Percentiles rank a stretch among this genome's conserved stretches.
phyloP scores from a whole-genome alignment of 2,888 invertebrate genomes.

The Pollenia labialis region DNA sequence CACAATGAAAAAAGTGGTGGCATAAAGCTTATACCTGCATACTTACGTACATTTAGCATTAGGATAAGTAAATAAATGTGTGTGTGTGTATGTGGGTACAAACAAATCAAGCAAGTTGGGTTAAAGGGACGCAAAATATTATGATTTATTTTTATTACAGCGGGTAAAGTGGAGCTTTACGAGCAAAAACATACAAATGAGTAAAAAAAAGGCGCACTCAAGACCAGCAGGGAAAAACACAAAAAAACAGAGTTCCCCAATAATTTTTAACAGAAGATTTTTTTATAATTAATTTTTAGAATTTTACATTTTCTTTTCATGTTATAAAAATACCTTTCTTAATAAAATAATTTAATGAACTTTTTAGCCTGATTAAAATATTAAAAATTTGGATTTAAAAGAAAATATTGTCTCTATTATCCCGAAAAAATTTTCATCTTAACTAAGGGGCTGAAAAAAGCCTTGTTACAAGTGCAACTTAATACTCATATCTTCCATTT shows the following conservation, averaged over 20 bases:
- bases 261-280: not conserved
- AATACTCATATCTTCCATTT: too few relatives aligned
- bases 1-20: conserved; percentile 64
- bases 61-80: conserved; percentile 43
- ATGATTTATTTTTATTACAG: conserved; percentile 84
- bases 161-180: conserved; percentile 83
- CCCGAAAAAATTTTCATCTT: too few relatives aligned
- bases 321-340: too few relatives aligned
- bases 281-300: too few relatives aligned
- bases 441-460: too few relatives aligned
- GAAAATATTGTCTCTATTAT: too few relatives aligned
- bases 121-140: conserved; percentile 79
- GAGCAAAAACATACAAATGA: conserved; percentile 63
- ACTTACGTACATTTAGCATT: conserved; percentile 36
- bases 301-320: too few relatives aligned
- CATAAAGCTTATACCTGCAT: conserved; percentile 59
- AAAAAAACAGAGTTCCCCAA: conserved; percentile 19
- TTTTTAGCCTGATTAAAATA: too few relatives aligned
- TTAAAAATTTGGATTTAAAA: too few relatives aligned
- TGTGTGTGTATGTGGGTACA: not conserved
- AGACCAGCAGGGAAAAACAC: not conserved
- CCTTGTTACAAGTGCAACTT: too few relatives aligned
- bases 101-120: conserved; percentile 57
- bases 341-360: too few relatives aligned
- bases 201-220: conserved; percentile 10